Evolutionary conservation across 2,888 invertebrate species (phyloP), one percentile per base, ranked within the genome.

Genomic region (Flexamia atlantica): DNA sequence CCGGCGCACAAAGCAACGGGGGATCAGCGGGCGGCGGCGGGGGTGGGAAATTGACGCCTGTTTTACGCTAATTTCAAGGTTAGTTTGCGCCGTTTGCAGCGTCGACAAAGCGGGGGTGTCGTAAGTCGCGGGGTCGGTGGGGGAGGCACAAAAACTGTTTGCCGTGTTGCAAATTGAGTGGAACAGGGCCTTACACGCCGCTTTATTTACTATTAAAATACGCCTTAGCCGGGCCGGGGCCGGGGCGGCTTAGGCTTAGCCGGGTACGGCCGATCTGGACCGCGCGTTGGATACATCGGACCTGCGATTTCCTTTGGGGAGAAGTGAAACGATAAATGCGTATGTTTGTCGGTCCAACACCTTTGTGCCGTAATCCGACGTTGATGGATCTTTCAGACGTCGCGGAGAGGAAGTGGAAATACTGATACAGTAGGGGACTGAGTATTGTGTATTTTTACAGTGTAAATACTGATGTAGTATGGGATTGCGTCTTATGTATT

Each of bases 51-150:
- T 57, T 79, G 79, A 79, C 79, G 79, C 79, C 50, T 79, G 79
- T 79, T 79, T 79, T 79, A 79, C 79, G 79, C 79, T 79, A 79
- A 79, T 79, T 79, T 79, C 79, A 53, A 50, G 79, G 79, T 79
- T 79, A 79, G 79, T 79, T 79, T 79, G 79, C 79, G 79, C 36
- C 79, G 50, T 79, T 79, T 30, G 57, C 2, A 23, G 46, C 76
- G 50, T 10, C 32, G n/a, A 79, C 79, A 79, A 79, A 53, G 57
- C 53, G 23, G 57, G 36, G 79, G 79, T 79, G 79, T 36, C 36
- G 79, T 30, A 57, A 79, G 79, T 79, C 79, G 79, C 79, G 79
- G 32, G 32, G 79, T 17, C n/a, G 25, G 53, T 25, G 42, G 76
- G 76, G 46, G n/a, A 50, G 36, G 50, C 32, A 79, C 79, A 79